phyloP scores from a whole-genome alignment of 2,113 vertebrate genomes.

The Manacus vitellinus region DNA sequence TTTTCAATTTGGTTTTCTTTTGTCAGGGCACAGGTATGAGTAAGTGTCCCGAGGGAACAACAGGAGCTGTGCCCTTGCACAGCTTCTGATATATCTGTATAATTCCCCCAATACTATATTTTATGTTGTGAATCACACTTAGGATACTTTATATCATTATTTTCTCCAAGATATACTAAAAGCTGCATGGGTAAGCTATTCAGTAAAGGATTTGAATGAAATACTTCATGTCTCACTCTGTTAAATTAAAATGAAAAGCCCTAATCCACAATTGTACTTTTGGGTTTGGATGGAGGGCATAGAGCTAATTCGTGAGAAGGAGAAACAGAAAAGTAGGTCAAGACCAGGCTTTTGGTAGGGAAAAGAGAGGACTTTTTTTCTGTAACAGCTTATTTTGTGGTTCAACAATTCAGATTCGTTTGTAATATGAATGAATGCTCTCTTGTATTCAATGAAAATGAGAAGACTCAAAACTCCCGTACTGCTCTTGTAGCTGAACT shows the following conservation, averaged over 20 bases:
- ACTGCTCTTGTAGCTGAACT: background rate
- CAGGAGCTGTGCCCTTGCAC: background rate
- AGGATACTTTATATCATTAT: background rate
- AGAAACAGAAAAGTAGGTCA: background rate
- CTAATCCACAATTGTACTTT: background rate
- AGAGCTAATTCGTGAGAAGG: accelerated
- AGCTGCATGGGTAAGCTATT: background rate
- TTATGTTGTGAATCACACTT: background rate
- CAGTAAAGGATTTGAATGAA: background rate
- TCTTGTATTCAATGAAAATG: background rate
- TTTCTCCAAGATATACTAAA: background rate
- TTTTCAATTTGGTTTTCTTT: background rate
- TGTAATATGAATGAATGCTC: background rate
- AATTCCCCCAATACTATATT: background rate
- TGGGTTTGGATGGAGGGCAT: background rate
- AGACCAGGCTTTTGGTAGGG: background rate
- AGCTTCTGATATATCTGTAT: background rate
- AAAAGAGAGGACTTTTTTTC: background rate
- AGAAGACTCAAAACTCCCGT: background rate
- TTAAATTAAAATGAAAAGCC: background rate
- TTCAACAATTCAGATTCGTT: background rate
- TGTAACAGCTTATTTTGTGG: background rate
- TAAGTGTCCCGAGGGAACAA: background rate
- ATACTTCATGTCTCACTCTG: background rate
- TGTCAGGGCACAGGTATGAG: background rate